Evolutionary conservation across 2,113 vertebrate species (phyloP), one percentile per base, ranked within the genome.

Genomic region (Psephotus haematonotus): DNA sequence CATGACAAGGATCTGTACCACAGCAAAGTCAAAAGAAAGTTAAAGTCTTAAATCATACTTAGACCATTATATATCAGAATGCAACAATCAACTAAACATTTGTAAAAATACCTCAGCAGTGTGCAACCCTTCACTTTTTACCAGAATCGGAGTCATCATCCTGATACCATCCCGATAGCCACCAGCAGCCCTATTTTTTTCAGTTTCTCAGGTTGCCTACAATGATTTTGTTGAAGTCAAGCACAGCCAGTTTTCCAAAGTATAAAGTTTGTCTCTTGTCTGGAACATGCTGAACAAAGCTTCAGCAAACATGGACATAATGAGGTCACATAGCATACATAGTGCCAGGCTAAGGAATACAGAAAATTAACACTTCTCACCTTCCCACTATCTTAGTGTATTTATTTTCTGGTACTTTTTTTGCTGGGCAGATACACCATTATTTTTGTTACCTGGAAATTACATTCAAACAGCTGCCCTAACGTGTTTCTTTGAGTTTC

Each of bases 181-280:
- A 50, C 27, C 28, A 46, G 68, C 50, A 83, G 29, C 37, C 11
- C 22, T 52, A 33, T 12, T 29, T 17, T 82, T 82, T 68, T 47
- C 60, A 41, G 50, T 78, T 91, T 78, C 46, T 74, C 64, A 47
- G 53, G 59, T 64, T 62, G 57, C 18, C 69, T 55, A 33, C 28
- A 67, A 15, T 25, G 22, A 63, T 78, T 92, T 77, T 74, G 27
- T 33, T 65, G 63, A 90, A 65, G 53, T 52, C 24, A 52, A 65
- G n/a, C 59, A 44, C 0, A 0, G 29, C 1, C 57, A 67, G 14
- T 80, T 91, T 81, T 71, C 60, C 2, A 0, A 43, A n/a, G 16
- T 31, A 29, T 18, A 63, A 88, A 88, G 50, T 93, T 84, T 70
- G 7, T 59, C 25, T 50, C n/a, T 49, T 57, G 12, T 64, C 39